Evolutionary conservation across 2,113 vertebrate genomes (phyloP).

Genomic region (Isurus oxyrinchus): DNA sequence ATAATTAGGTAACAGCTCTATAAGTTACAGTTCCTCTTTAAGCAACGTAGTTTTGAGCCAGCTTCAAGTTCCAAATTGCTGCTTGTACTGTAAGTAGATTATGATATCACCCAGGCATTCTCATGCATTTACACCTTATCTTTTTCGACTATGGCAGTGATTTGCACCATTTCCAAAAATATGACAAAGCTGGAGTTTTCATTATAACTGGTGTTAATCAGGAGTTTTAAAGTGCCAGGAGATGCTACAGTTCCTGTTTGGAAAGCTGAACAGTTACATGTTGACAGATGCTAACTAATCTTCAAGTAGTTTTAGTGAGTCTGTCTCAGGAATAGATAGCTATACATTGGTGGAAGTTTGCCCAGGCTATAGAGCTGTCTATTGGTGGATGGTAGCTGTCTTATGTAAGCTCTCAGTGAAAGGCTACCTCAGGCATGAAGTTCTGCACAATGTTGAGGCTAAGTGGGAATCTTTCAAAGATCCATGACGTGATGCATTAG

Average conservation of each 20-base stretch:
- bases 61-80: neutral
- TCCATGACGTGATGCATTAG: neutral
- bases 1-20: neutral
- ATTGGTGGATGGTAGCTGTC: neutral
- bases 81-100: neutral
- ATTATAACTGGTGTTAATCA: neutral
- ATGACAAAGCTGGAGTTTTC: neutral
- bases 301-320: neutral
- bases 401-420: neutral
- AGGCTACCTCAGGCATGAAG: neutral
- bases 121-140: neutral
- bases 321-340: neutral
- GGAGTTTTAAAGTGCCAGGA: neutral
- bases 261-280: neutral
- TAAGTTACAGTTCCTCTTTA: neutral
- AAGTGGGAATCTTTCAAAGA: neutral
- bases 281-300: neutral
- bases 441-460: neutral
- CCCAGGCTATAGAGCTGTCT: too few relatives aligned
- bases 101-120: neutral
- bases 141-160: neutral
- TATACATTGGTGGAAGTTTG: neutral
- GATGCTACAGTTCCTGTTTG: neutral
- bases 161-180: constrained; percentile 14
- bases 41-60: neutral